Percentiles rank a stretch among this genome's conserved stretches.
Evolutionary conservation across 1,140 invertebrate genomes (phyloP).

Genomic region (Drosophila equinoxialis): DNA sequence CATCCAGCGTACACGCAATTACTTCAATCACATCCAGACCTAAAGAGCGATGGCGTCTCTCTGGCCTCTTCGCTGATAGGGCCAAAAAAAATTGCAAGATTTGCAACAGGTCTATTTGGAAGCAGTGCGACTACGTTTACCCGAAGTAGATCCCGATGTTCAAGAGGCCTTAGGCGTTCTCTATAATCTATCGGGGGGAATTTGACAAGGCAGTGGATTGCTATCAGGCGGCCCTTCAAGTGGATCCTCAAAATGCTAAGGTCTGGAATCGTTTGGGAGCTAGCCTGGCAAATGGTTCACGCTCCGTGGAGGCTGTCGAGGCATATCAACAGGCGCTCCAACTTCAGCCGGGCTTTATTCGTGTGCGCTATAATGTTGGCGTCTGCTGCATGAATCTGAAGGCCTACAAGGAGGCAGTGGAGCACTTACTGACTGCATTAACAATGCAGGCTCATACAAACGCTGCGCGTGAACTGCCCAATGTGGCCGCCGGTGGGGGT

Average conservation of each 20-base stretch:
- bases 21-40: constrained; percentile 84
- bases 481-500: constrained; percentile 64
- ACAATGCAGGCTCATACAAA: constrained; percentile 94
- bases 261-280: constrained; percentile 99
- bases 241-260: constrained; percentile 93
- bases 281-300: constrained; percentile 97
- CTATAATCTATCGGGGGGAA: constrained; percentile 96
- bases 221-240: constrained; percentile 94
- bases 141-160: constrained; percentile 94
- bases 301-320: constrained; percentile 97
- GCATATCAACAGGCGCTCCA: constrained; percentile 96
- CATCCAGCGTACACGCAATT: constrained; percentile 93
- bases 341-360: constrained; percentile 96
- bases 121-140: constrained; percentile 92
- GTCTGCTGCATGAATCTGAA: constrained; percentile 99
- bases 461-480: constrained; percentile 84
- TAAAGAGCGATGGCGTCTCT: constrained; percentile 34
- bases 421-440: constrained; percentile 96
- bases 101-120: constrained; percentile 93
- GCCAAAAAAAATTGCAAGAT: constrained; percentile 83
- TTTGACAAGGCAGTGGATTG: constrained; percentile 98
- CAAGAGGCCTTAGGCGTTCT: constrained; percentile 97
- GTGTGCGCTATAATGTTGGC: constrained; percentile 98
- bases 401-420: constrained; percentile 96
- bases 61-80: constrained; percentile 70